These are phyloP conservation scores for Hyposoter didymator DNA, from an alignment of 2,888 invertebrate species.

Conservation along the genomic window DNA sequence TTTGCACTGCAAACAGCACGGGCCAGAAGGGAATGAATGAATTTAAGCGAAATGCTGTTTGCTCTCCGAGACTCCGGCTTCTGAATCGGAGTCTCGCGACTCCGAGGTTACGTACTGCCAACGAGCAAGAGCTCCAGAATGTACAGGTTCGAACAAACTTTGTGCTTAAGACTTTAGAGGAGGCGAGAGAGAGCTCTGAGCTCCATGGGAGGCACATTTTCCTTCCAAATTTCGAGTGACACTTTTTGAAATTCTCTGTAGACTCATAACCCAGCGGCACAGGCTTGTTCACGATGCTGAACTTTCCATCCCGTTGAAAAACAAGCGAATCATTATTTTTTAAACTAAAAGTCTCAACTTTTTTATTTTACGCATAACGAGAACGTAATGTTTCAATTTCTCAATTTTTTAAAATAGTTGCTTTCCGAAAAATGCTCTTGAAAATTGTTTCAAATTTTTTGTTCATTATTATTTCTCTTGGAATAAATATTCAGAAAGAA, in stretches of 20 bases:
- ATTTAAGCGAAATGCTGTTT: conserved; percentile 70
- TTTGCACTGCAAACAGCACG: conserved; percentile 67
- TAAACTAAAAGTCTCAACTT: too few relatives aligned
- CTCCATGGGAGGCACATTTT: not conserved
- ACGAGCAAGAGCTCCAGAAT: not conserved
- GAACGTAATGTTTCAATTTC: too few relatives aligned
- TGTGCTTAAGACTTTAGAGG: not conserved
- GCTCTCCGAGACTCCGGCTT: conserved; percentile 62
- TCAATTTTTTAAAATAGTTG: not conserved
- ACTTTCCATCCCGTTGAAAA: too few relatives aligned
- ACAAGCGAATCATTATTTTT: too few relatives aligned
- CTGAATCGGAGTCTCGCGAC: conserved; percentile 41
- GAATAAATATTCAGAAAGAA: not conserved
- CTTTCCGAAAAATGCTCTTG: not conserved
- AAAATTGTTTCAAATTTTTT: not conserved
- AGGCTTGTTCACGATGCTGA: not conserved
- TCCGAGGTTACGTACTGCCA: conserved; percentile 22
- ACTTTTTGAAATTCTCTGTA: conserved; percentile 1
- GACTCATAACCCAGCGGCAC: conserved; percentile 24
- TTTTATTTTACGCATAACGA: too few relatives aligned
- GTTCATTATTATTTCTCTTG: not conserved
- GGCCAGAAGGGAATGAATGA: conserved; percentile 64
- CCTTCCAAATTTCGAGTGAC: too few relatives aligned
- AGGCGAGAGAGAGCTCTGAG: not conserved
- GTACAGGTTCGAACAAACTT: not conserved